A percentile compares a stretch with the other conserved stretches of the same genome.
Conservation (phyloP, 2,888 invertebrate species). For the Incurvaria masculella region DNA sequence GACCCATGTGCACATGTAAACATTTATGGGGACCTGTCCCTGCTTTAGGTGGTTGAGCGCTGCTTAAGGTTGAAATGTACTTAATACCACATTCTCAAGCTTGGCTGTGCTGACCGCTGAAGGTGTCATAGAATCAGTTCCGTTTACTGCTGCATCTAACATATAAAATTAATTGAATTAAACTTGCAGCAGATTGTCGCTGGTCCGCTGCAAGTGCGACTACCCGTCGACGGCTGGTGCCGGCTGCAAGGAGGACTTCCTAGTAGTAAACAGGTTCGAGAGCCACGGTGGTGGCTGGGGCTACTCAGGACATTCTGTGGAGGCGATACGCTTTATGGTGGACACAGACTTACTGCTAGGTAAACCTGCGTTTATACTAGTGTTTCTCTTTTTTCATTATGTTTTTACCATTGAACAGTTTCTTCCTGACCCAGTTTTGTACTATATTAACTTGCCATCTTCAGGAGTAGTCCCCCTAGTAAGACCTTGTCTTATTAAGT, state of each 20-base stretch:
- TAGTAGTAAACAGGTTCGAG: constrained; percentile 85
- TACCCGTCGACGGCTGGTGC: constrained; percentile 25
- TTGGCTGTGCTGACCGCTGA: too few relatives aligned
- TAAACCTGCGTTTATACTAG: too few relatives aligned
- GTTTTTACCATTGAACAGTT: neutral
- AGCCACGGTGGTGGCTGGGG: constrained; percentile 98
- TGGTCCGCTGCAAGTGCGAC: constrained; percentile 35
- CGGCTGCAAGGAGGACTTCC: constrained; percentile 72
- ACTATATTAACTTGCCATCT: neutral
- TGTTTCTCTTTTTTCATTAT: constrained; percentile 2
- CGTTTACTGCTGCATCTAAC: too few relatives aligned
- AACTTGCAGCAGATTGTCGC: too few relatives aligned
- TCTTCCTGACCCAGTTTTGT: neutral
- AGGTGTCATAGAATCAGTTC: too few relatives aligned
- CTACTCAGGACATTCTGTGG: constrained; percentile 94
- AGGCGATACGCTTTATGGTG: constrained; percentile 92
- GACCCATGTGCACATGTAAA: too few relatives aligned
- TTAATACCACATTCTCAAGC: too few relatives aligned
- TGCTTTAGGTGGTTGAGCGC: too few relatives aligned
- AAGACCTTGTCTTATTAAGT: too few relatives aligned
- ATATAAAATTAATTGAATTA: too few relatives aligned
- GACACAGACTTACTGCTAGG: constrained; percentile 86
- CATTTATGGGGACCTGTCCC: too few relatives aligned
- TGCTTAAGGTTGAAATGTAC: too few relatives aligned
- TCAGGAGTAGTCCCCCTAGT: neutral